These are phyloP conservation scores for Macrotus californicus DNA, from an alignment of 2,113 vertebrate species.

Conservation along the genomic window DNA sequence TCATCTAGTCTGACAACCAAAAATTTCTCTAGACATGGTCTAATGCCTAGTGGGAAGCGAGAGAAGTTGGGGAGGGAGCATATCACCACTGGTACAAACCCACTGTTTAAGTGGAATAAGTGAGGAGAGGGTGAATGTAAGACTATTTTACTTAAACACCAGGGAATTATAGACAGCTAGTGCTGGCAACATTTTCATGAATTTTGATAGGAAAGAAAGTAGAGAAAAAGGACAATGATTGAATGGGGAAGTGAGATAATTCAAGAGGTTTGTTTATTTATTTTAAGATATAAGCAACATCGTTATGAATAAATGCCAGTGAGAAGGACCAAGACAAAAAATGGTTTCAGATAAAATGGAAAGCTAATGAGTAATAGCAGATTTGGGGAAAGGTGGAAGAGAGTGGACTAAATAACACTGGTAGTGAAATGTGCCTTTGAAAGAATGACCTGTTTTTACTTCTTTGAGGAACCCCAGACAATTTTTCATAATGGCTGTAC, in stretches of 20 bases:
- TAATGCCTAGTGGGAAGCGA: not conserved
- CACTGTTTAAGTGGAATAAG: not conserved
- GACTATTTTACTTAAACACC: not conserved
- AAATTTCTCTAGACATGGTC: not conserved
- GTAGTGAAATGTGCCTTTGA: not conserved
- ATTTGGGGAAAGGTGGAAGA: not conserved
- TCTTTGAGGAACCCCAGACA: not conserved
- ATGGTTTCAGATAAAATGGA: not conserved
- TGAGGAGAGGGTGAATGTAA: not conserved
- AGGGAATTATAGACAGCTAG: not conserved
- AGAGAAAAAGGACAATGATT: not conserved
- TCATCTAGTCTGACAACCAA: not conserved
- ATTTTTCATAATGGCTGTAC: not conserved
- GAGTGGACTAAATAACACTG: not conserved
- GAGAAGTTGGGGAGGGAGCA: not conserved
- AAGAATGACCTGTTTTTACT: not conserved
- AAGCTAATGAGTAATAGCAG: not conserved
- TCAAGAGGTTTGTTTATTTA: not conserved
- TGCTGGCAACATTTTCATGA: not conserved
- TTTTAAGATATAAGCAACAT: not conserved
- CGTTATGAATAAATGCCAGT: not conserved
- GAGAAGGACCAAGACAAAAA: not conserved
- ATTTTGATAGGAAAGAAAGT: not conserved
- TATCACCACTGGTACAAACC: not conserved
- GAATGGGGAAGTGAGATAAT: not conserved